These are phyloP conservation scores for Plagodis pulveraria DNA, from an alignment of 2,888 invertebrate species.

Conservation along the genomic window DNA sequence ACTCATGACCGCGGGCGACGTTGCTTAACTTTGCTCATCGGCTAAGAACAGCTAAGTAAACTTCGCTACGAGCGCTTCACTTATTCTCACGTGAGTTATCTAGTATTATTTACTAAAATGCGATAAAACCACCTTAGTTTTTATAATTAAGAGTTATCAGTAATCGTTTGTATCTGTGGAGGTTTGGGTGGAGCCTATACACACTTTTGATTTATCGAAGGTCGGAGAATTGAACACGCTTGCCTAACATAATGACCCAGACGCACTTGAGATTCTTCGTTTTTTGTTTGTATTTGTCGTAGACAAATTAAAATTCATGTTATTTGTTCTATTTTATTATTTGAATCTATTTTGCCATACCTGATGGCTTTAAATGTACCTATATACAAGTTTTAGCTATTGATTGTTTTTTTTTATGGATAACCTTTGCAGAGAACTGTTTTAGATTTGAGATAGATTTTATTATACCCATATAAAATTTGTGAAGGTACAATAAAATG, in stretches of 20 bases:
- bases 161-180: conserved; percentile 1
- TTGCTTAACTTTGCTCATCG: too few species aligned
- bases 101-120: too few species aligned
- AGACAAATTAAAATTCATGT: conserved; percentile 16
- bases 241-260: conserved; percentile 33
- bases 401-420: neutral
- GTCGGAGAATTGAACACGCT: conserved; percentile 22
- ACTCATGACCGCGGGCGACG: too few species aligned
- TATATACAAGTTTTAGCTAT: neutral
- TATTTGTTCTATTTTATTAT: conserved; percentile 21
- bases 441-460: too few species aligned
- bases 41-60: too few species aligned
- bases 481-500: too few species aligned
- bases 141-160: neutral
- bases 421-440: neutral
- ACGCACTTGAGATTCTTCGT: conserved; percentile 28
- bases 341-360: conserved; percentile 5
- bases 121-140: too few species aligned
- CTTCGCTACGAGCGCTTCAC: too few species aligned
- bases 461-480: too few species aligned
- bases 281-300: conserved; percentile 25
- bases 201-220: conserved; percentile 20
- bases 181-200: conserved; percentile 15
- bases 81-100: too few species aligned
- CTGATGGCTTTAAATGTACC: neutral